Base-by-base conservation (phyloP, 1,140 invertebrate genomes). In the Drosophila punjabiensis region DNA sequence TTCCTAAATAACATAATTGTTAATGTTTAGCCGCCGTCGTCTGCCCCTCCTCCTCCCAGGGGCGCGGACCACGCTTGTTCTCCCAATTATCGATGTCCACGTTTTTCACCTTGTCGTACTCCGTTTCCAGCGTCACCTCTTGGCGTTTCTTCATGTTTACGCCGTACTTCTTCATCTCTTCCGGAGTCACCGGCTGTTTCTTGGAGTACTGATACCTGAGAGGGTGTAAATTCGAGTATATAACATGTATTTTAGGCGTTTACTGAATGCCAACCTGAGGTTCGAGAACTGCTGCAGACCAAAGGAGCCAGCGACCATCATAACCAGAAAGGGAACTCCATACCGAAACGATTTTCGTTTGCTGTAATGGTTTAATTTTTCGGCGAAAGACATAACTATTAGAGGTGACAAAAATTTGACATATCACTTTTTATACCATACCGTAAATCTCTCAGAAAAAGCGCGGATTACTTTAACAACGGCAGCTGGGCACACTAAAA, bases 21-120 rank as follows among this genome's bases (percentile, higher is more conserved):
- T 83, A 89, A 33, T 84, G 74, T 55, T 81, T 88, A 5, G 81
- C 65, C 4, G 48, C 16, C 4, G 68, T 7, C 6, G 74, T 0
- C 24, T 56, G 24, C 0, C 37, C 73, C 32, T 84, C 71, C 16
- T 96, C 95, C 88, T 97, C 96, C 97, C 97, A 98, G 14, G 97
- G 97, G 67, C 97, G 94, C 8, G 96, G 95, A 4, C 96, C 96
- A 90, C 97, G 93, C 68, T 96, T 95, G 85, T 97, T 97, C 90
- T 96, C 94, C 97, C 97, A 98, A 80, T 96, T 95, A 69, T 97
- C 95, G 77, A 97, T 95, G 92, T 98, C 96, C 11, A 96, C 58
- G 70, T 94, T 91, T 91, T 96, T 94, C 28, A 97, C 94, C 93
- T 96, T 96, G 81, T 97, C 95, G 94, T 95, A 97, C 81, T 95